Conservation (phyloP, 1,140 invertebrate genomes). For the Pachypsylla venusta region DNA sequence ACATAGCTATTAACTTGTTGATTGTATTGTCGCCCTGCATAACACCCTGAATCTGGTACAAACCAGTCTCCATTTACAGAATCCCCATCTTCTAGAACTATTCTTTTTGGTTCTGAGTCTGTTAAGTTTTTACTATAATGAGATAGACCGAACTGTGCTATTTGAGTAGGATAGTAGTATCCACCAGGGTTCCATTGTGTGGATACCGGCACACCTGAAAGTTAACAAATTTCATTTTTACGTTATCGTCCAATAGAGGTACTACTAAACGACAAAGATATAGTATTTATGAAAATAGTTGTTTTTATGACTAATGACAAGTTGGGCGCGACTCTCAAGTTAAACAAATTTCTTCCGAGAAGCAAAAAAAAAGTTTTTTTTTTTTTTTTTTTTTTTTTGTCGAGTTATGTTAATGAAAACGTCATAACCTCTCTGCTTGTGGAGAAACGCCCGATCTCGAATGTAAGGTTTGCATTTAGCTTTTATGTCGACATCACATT, state of each 20-base stretch:
- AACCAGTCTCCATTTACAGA: slow-evolving; percentile 46
- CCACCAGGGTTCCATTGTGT: slow-evolving; percentile 88
- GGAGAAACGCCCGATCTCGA: no score
- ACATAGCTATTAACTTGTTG: slow-evolving; percentile 38
- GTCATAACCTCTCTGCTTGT: no score
- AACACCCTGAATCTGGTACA: slow-evolving; percentile 40
- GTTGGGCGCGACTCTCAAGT: background rate
- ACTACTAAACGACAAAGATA: no score
- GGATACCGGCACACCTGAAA: slow-evolving; percentile 69
- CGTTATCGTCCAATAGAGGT: no score
- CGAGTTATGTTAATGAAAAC: no score
- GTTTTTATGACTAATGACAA: background rate
- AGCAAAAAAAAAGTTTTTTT: no score
- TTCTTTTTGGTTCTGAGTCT: slow-evolving; percentile 53
- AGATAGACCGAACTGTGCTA: slow-evolving; percentile 91
- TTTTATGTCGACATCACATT: no score
- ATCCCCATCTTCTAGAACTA: slow-evolving; percentile 55
- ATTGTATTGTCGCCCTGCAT: slow-evolving; percentile 43
- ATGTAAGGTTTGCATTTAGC: no score
- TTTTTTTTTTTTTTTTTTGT: no score
- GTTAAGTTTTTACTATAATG: slow-evolving; percentile 93
- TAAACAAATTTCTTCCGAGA: background rate
- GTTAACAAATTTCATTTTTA: no score
- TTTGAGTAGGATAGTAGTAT: slow-evolving; percentile 96
- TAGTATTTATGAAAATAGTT: background rate